Percentiles rank a stretch among this genome's conserved stretches.
phyloP scores from a whole-genome alignment of 2,113 vertebrate genomes.

The Shinisaurus crocodilurus region DNA sequence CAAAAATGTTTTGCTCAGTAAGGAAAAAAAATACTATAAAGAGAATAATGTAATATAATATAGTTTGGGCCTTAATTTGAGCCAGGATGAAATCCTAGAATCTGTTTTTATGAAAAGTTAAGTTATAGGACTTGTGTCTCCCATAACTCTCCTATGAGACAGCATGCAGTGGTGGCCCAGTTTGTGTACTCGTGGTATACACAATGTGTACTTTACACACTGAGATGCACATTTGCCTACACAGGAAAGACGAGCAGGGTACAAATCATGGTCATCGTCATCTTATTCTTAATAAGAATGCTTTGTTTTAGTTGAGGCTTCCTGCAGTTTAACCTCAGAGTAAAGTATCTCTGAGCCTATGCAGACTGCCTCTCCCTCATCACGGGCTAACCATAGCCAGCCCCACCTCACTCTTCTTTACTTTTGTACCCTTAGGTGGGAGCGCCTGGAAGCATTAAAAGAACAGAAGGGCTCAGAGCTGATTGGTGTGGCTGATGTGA shows the following conservation, averaged over 20 bases:
- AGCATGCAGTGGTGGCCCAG: not conserved
- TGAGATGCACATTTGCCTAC: not conserved
- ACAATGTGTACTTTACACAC: not conserved
- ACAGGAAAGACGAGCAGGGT: not conserved
- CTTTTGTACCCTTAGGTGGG: conserved; percentile 81
- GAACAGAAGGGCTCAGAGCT: conserved; percentile 84
- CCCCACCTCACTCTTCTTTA: accelerated
- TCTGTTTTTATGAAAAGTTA: not conserved
- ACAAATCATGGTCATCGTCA: not conserved
- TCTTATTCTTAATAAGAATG: not conserved
- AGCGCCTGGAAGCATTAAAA: conserved; percentile 82
- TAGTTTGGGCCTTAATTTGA: not conserved
- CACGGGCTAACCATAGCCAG: not conserved
- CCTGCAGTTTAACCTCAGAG: not conserved
- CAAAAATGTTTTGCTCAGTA: too few species aligned
- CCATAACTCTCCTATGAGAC: not conserved
- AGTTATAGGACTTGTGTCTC: not conserved
- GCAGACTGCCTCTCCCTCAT: not conserved
- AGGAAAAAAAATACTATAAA: too few species aligned
- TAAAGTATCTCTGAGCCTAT: not conserved
- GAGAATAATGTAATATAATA: not conserved
- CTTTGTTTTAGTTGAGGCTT: not conserved
- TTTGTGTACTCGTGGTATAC: not conserved
- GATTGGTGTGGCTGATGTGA: conserved; percentile 77
- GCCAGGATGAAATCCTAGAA: not conserved